phyloP scores from a whole-genome alignment of 53 echinoderm and acorn worm species.

The Mesocentrotus franciscanus region DNA sequence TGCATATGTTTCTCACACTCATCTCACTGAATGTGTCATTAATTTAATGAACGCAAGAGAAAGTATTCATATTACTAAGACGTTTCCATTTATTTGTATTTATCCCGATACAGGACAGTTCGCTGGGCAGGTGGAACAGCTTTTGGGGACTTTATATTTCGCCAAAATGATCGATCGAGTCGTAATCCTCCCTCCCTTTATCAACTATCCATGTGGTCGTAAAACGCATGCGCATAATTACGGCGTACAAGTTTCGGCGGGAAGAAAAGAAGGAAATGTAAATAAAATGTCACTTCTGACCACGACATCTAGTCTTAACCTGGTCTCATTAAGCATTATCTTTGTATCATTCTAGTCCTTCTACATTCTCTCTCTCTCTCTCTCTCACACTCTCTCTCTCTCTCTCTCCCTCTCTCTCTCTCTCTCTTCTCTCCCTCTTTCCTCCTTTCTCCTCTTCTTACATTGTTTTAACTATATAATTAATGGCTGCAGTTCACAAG shows the following conservation, averaged over 20 bases:
- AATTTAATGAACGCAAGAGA: too few relatives aligned
- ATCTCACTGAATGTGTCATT: too few relatives aligned
- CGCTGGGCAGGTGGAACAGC: conserved; percentile 91
- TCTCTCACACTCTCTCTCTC: too few relatives aligned
- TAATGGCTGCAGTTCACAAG: too few relatives aligned
- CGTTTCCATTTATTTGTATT: background rate
- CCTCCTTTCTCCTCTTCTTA: too few relatives aligned
- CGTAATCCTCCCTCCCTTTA: conserved; percentile 88
- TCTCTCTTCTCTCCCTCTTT: too few relatives aligned
- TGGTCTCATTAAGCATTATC: background rate
- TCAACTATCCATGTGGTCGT: conserved; percentile 98
- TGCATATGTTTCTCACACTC: too few relatives aligned
- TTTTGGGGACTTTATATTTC: conserved; percentile 84
- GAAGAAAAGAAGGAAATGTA: conserved; percentile 89
- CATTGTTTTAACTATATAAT: too few relatives aligned
- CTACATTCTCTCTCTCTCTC: too few relatives aligned
- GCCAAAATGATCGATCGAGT: conserved; percentile 86
- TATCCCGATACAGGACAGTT: conserved; percentile 79
- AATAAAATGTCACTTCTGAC: conserved; percentile 39
- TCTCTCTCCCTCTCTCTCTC: too few relatives aligned
- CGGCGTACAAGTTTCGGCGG: conserved; percentile 67
- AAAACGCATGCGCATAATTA: conserved; percentile 75
- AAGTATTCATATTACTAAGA: too few relatives aligned
- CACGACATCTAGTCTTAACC: background rate
- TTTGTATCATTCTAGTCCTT: too few relatives aligned